A percentile compares a stretch with the other conserved stretches of the same genome.
phyloP scores from a whole-genome alignment of 2,797 vertebrate species.

The Syndactyla subalaris region DNA sequence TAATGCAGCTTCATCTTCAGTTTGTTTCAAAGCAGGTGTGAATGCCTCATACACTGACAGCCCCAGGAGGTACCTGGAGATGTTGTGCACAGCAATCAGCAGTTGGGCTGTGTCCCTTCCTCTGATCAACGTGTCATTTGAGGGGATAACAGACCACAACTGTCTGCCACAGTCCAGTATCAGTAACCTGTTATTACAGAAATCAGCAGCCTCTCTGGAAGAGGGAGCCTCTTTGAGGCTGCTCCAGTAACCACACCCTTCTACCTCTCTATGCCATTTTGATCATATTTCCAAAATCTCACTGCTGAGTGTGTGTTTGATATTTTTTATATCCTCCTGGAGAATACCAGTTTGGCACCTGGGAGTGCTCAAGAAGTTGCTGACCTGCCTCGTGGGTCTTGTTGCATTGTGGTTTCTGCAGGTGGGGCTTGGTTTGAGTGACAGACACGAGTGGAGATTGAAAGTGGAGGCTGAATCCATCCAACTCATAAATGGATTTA shows the following conservation, averaged over 20 bases:
- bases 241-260: background rate
- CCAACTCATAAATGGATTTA: background rate
- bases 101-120: background rate
- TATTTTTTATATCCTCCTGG: background rate
- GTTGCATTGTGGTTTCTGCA: background rate
- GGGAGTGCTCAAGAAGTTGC: background rate
- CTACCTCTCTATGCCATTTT: background rate
- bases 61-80: background rate
- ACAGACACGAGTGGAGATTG: background rate
- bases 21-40: background rate
- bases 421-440: background rate
- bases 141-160: background rate
- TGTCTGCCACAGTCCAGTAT: background rate
- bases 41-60: background rate
- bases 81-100: background rate
- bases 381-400: background rate
- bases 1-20: background rate
- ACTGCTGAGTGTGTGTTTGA: background rate
- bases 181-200: background rate
- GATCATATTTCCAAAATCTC: background rate
- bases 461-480: background rate
- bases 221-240: background rate
- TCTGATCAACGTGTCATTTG: background rate
- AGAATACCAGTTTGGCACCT: background rate
- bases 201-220: background rate